Percentiles rank a stretch among this genome's conserved stretches.
phyloP scores from a whole-genome alignment of 2,888 invertebrate species.

The Pilophorus perplexus region DNA sequence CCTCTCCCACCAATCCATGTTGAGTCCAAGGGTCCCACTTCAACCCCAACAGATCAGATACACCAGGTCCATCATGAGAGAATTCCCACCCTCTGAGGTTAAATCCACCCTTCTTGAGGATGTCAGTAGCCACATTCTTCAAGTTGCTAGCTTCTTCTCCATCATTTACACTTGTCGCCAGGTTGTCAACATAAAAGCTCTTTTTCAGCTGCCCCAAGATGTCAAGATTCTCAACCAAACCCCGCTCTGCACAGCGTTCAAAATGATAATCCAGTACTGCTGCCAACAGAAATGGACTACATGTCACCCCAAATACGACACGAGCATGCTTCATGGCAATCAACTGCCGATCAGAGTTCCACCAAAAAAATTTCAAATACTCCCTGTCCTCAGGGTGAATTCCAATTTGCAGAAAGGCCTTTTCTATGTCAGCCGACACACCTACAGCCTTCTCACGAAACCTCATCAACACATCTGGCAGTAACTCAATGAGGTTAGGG shows the following conservation, averaged over 20 bases:
- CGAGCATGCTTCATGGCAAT: constrained; percentile 5
- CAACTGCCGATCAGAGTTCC: neutral
- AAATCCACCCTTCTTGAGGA: neutral
- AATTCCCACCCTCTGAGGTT: neutral
- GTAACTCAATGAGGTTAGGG: constrained; percentile 28
- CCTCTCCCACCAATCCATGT: constrained; percentile 49
- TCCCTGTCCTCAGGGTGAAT: constrained; percentile 33
- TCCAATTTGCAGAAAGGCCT: constrained; percentile 30
- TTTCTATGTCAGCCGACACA: constrained; percentile 18
- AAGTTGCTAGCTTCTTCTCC: neutral
- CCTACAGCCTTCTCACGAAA: constrained; percentile 26
- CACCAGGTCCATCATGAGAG: neutral
- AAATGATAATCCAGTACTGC: constrained; percentile 18
- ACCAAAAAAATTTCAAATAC: constrained; percentile 38
- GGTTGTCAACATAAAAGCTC: constrained; percentile 26
- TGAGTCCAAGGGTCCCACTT: neutral
- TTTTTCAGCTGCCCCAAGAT: neutral
- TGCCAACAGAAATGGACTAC: constrained; percentile 30
- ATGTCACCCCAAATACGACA: constrained; percentile 36
- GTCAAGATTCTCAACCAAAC: neutral
- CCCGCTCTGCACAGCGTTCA: neutral
- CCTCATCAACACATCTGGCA: constrained; percentile 3
- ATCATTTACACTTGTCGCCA: neutral
- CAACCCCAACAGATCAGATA: neutral
- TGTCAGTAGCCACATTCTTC: neutral